phyloP scores from a whole-genome alignment of 2,797 vertebrate species.

The Platalea minor region DNA sequence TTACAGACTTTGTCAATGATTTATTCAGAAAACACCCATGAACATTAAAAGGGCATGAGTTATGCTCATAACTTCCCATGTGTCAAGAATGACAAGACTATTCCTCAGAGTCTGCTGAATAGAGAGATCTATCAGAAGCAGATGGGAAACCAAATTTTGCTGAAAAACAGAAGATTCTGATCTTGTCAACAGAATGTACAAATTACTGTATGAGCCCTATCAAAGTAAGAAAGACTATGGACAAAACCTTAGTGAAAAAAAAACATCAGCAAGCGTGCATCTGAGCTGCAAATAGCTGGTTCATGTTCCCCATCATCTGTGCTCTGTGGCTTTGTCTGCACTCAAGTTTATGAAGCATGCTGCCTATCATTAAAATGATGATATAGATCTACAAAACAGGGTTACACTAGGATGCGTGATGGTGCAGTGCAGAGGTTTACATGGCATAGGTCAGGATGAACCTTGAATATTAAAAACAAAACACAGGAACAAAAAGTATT shows the following conservation, averaged over 20 bases:
- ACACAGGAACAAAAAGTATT: background rate
- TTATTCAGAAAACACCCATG: slow-evolving; percentile 16
- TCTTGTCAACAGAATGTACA: background rate
- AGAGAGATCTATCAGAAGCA: slow-evolving; percentile 19
- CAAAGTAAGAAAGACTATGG: background rate
- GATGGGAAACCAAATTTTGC: slow-evolving; percentile 24
- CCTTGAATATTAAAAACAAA: background rate
- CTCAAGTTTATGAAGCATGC: background rate
- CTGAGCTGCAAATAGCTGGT: background rate
- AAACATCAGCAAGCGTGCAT: background rate
- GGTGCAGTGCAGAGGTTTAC: background rate
- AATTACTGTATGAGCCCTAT: background rate
- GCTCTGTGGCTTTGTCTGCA: background rate
- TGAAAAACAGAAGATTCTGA: background rate
- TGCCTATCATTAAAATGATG: background rate
- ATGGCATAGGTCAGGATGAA: background rate
- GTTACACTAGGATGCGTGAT: background rate
- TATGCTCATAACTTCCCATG: background rate
- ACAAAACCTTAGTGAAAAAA: background rate
- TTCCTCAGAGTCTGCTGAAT: background rate
- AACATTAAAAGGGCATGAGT: slow-evolving; percentile 35
- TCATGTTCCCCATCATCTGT: background rate
- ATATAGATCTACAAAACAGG: background rate
- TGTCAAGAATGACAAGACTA: background rate
- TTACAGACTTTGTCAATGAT: slow-evolving; percentile 26